A percentile compares a stretch with the other conserved stretches of the same genome.
Conservation (phyloP, 2,797 vertebrate species). For the Monodelphis domestica region DNA sequence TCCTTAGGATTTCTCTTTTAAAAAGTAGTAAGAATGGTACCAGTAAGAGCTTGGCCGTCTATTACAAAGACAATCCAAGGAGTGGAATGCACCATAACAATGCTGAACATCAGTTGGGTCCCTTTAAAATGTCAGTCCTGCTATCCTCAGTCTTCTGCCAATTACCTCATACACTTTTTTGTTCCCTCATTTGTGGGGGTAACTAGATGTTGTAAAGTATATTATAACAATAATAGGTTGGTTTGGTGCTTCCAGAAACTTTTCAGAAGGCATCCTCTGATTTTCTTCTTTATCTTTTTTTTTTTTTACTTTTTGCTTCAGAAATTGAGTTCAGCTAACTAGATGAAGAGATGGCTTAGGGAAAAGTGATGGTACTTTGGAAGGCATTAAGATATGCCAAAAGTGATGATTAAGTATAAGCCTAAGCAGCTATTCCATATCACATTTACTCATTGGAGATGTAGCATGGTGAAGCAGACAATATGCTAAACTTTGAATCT, state of each 20-base stretch:
- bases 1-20: background rate
- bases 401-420: background rate
- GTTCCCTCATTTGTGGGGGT: conserved; percentile 1
- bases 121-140: background rate
- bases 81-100: background rate
- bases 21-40: conserved; percentile 7
- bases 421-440: too few species aligned
- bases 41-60: background rate
- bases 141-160: background rate
- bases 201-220: conserved; percentile 7
- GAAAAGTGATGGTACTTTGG: conserved; percentile 42
- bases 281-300: background rate
- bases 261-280: background rate
- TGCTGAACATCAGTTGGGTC: background rate
- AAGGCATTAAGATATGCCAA: background rate
- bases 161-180: background rate
- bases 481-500: too few species aligned
- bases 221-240: conserved; percentile 6
- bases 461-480: too few species aligned
- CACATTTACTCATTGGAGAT: too few species aligned
- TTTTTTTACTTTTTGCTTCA: conserved; percentile 14
- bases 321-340: conserved; percentile 7
- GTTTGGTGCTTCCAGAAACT: background rate
- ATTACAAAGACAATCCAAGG: conserved; percentile 29
- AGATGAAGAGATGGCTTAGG: conserved; percentile 1